A percentile compares a stretch with the other conserved stretches of the same genome.
Conservation (phyloP, 2,797 vertebrate species). For the Nyctalus aviator region DNA sequence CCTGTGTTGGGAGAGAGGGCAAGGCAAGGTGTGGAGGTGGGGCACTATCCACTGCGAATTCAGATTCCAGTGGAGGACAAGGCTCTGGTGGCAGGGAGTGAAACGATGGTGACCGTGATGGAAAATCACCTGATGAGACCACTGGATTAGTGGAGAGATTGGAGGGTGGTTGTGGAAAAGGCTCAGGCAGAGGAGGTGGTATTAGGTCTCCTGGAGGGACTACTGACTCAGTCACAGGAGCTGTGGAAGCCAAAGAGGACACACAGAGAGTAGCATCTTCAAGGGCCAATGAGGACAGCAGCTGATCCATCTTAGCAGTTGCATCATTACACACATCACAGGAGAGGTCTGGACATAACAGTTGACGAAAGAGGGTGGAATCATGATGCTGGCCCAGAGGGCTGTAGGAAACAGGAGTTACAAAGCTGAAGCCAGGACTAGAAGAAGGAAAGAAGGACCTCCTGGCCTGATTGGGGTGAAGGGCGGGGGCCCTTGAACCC, state of each 20-base stretch:
- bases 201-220: neutral
- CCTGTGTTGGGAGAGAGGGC: neutral
- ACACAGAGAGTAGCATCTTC: neutral
- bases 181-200: neutral
- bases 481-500: too few relatives aligned
- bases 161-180: neutral
- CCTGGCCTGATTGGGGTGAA: neutral
- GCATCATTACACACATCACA: conserved; percentile 13
- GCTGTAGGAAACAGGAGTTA: conserved; percentile 37
- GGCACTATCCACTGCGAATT: neutral
- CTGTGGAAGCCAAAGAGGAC: neutral
- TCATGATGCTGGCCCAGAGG: neutral
- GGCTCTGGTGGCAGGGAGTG: neutral
- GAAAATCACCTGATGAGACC: neutral
- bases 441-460: neutral
- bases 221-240: neutral
- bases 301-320: neutral
- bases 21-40: too few relatives aligned
- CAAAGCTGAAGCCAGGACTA: neutral
- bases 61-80: neutral
- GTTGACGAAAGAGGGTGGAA: neutral
- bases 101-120: neutral
- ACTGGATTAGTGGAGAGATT: neutral
- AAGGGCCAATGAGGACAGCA: neutral
- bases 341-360: conserved; percentile 25